These are phyloP conservation scores for Entomobrya proxima DNA, from an alignment of 2,888 invertebrate species.

Conservation along the genomic window DNA sequence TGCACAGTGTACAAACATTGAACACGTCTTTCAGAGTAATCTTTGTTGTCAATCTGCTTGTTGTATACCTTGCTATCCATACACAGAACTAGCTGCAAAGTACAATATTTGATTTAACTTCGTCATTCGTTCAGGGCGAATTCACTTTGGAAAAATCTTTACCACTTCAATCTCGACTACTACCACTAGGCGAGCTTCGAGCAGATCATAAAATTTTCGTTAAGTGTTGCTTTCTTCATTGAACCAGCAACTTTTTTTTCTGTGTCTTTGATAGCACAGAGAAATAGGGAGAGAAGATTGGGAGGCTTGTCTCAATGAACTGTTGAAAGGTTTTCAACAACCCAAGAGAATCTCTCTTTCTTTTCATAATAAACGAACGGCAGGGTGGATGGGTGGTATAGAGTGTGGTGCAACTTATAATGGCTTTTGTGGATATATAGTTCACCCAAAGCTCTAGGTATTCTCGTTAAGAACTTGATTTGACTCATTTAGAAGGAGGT, in stretches of 20 bases:
- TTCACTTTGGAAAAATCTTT: conserved; percentile 34
- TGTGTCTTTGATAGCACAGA: neutral
- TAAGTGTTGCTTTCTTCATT: conserved; percentile 52
- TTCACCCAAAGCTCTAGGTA: neutral
- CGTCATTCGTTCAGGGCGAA: conserved; percentile 30
- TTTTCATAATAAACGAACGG: neutral
- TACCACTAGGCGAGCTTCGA: neutral
- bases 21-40: neutral
- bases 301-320: neutral
- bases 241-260: conserved; percentile 29
- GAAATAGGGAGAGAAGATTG: neutral
- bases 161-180: neutral
- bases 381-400: neutral
- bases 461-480: conserved; percentile 19
- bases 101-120: conserved; percentile 58
- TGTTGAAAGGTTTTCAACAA: neutral
- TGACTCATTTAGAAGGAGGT: conserved; percentile 10
- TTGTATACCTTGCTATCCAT: neutral
- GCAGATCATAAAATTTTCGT: conserved; percentile 52
- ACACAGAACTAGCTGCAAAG: conserved; percentile 10
- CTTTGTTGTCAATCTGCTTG: conserved; percentile 22
- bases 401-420: neutral
- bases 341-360: neutral
- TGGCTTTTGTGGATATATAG: neutral
- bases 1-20: neutral